A percentile compares a stretch with the other conserved stretches of the same genome.
These are phyloP conservation scores for Caenorhabditis plicata DNA, from an alignment of 2,888 invertebrate genomes.

Conservation along the genomic window DNA sequence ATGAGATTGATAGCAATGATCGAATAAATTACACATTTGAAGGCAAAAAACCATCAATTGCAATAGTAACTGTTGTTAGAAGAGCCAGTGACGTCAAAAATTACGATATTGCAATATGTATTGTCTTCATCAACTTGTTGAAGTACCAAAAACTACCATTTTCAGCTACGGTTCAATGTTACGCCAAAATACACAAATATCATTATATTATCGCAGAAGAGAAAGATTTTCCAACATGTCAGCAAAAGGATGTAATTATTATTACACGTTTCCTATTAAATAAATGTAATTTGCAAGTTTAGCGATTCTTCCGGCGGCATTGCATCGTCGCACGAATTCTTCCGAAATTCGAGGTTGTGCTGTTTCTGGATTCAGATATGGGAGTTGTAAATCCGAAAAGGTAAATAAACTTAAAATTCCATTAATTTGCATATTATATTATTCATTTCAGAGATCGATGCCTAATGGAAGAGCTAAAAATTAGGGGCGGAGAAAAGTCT, in stretches of 20 bases:
- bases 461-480: too few species aligned
- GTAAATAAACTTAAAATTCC: too few species aligned
- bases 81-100: neutral
- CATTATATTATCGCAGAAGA: conserved; percentile 6
- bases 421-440: too few species aligned
- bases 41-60: neutral
- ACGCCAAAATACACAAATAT: conserved; percentile 24
- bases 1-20: neutral
- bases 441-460: too few species aligned
- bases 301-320: conserved; percentile 41
- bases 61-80: conserved; percentile 3
- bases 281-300: neutral
- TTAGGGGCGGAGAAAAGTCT: too few species aligned
- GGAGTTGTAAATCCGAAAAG: conserved; percentile 38
- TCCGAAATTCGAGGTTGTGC: conserved; percentile 15
- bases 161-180: conserved; percentile 27
- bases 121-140: neutral
- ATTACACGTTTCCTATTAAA: neutral
- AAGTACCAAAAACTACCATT: neutral
- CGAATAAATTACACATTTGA: neutral
- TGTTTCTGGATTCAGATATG: conserved; percentile 38
- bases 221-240: conserved; percentile 8
- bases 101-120: conserved; percentile 15
- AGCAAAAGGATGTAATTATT: conserved; percentile 25
- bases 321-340: conserved; percentile 26